Evolutionary conservation across 1,140 invertebrate genomes (phyloP).

Genomic region (Pseudomyrmex gracilis): DNA sequence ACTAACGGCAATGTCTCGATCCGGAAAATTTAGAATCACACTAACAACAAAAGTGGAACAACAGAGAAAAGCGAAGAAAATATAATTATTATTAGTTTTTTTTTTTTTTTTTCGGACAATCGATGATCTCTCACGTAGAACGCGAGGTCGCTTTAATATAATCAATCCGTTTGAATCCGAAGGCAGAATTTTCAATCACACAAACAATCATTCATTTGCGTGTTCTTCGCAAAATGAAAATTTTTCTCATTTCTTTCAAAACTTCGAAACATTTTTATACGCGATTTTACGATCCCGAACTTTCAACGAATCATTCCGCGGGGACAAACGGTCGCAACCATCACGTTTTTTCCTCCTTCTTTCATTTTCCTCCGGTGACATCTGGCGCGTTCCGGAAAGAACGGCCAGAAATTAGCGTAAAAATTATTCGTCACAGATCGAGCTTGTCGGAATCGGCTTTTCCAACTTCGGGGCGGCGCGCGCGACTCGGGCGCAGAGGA

Average conservation of each 20-base stretch:
- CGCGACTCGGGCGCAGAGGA: not conserved
- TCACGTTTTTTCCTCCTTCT: not conserved
- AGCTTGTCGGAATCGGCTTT: slow-evolving; percentile 23
- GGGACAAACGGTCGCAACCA: not conserved
- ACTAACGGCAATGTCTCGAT: slow-evolving; percentile 3
- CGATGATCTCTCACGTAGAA: not conserved
- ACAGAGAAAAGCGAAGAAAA: not conserved
- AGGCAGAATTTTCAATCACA: not conserved
- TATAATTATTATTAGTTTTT: not conserved
- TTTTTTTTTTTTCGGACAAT: not conserved
- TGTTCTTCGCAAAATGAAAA: not conserved
- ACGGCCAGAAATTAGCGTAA: slow-evolving; percentile 74
- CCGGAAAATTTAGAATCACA: slow-evolving; percentile 16
- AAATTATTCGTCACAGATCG: slow-evolving; percentile 78
- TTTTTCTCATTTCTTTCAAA: slow-evolving; percentile 9
- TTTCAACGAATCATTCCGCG: not conserved
- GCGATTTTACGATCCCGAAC: not conserved
- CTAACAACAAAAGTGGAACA: not conserved
- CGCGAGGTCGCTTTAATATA: not conserved
- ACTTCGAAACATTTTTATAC: not conserved
- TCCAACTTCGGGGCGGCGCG: not conserved
- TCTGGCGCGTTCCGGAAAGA: slow-evolving; percentile 62
- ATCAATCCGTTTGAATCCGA: not conserved
- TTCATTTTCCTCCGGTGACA: slow-evolving; percentile 31
- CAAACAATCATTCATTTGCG: not conserved